A percentile compares a stretch with the other conserved stretches of the same genome.
Evolutionary conservation across 2,113 vertebrate genomes (phyloP).

Genomic region (Thomomys bottae): DNA sequence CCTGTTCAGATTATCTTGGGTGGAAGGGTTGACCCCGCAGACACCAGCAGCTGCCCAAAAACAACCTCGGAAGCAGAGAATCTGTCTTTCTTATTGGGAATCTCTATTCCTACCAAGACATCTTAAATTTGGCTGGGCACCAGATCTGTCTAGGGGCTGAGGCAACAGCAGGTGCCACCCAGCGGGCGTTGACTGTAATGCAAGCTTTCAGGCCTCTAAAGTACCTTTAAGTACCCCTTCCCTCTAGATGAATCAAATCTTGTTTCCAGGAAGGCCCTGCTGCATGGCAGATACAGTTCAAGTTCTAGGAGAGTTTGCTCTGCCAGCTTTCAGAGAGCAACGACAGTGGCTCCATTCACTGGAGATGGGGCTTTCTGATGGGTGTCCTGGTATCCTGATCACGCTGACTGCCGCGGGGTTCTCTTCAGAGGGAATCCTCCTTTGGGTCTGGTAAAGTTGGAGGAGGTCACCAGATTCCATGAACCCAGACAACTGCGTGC

Average conservation of each 20-base stretch:
- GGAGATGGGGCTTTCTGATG: neutral
- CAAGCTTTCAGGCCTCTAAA: neutral
- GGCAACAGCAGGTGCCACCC: neutral
- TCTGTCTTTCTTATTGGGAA: neutral
- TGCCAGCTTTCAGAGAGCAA: neutral
- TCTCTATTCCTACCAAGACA: neutral
- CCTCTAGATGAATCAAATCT: neutral
- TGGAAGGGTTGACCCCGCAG: neutral
- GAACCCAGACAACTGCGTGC: constrained; percentile 75
- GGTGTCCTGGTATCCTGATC: neutral
- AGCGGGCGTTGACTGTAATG: neutral
- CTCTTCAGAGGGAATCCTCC: constrained; percentile 80
- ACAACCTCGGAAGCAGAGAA: too few species aligned
- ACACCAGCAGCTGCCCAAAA: neutral
- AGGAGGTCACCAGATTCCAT: constrained; percentile 66
- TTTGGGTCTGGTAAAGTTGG: constrained; percentile 68
- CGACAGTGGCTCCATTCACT: neutral
- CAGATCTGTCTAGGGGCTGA: neutral
- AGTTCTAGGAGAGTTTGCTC: neutral
- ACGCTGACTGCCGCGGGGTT: constrained; percentile 77
- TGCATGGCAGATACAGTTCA: neutral
- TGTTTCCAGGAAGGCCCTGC: neutral
- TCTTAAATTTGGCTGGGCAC: neutral
- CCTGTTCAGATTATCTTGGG: neutral
- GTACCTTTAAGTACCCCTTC: too few species aligned